These are phyloP conservation scores for Psilopsiagon aurifrons DNA, from an alignment of 2,113 vertebrate genomes.

Conservation along the genomic window DNA sequence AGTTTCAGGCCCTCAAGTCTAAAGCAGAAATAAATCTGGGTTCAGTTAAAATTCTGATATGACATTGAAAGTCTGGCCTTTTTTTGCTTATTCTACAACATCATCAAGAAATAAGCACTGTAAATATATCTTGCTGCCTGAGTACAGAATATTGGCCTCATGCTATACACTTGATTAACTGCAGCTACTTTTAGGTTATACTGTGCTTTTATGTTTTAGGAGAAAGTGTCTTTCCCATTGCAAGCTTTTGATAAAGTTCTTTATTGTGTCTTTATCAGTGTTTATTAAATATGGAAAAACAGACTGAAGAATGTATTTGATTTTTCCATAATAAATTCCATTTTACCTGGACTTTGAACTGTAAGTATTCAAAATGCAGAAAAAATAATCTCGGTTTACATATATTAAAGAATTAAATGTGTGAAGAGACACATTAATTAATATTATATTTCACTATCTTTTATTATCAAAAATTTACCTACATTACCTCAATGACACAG, in stretches of 20 bases:
- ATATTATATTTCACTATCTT: not conserved
- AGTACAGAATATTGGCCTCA: not conserved
- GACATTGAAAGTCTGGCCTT: not conserved
- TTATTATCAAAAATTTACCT: not conserved
- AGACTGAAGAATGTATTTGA: not conserved
- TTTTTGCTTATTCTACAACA: not conserved
- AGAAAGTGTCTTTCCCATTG: not conserved
- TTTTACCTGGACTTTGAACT: not conserved
- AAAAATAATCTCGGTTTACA: not conserved
- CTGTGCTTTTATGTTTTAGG: not conserved
- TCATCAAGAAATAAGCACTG: not conserved
- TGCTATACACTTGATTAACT: not conserved
- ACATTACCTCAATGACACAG: not conserved
- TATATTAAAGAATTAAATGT: not conserved
- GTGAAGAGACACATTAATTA: not conserved
- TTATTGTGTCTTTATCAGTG: not conserved
- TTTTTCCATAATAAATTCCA: not conserved
- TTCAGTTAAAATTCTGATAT: slow-evolving; percentile 2
- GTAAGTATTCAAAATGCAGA: not conserved
- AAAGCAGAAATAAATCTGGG: slow-evolving; percentile 15
- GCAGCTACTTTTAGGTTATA: not conserved
- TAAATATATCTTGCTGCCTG: not conserved
- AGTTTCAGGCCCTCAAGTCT: not conserved
- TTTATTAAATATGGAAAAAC: slow-evolving; percentile 13
- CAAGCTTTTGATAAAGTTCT: not conserved